phyloP scores from a whole-genome alignment of 2,113 vertebrate genomes.

The Nymphicus hollandicus region DNA sequence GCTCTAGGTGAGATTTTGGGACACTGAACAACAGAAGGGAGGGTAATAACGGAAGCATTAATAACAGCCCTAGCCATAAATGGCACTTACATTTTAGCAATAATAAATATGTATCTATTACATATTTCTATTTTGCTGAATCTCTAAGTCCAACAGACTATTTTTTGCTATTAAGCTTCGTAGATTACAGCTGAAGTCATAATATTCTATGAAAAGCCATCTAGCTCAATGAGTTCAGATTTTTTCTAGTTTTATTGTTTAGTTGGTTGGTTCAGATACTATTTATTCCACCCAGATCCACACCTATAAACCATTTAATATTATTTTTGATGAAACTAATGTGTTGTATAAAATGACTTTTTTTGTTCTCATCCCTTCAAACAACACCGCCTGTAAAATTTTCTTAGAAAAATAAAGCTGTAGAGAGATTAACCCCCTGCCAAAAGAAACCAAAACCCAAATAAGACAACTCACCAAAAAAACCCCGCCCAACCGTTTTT shows the following conservation, averaged over 20 bases:
- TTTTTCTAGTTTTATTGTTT: background rate
- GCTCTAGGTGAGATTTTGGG: background rate
- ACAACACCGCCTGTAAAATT: background rate
- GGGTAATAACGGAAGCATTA: background rate
- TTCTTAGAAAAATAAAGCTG: background rate
- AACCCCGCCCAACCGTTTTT: accelerated
- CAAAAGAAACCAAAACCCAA: background rate
- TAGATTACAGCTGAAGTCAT: background rate
- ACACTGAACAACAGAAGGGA: background rate
- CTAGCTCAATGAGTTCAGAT: background rate
- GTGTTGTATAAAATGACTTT: background rate
- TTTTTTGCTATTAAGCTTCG: background rate
- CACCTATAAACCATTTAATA: background rate
- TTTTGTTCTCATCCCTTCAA: background rate
- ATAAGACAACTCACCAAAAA: background rate
- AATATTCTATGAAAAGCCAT: background rate
- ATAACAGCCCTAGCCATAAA: background rate
- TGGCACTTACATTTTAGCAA: background rate
- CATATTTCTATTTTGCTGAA: background rate
- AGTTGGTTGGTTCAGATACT: background rate
- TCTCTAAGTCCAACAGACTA: background rate
- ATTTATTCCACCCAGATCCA: background rate
- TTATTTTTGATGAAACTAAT: background rate
- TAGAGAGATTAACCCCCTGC: background rate
- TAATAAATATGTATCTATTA: background rate